Conservation (phyloP, 2,888 invertebrate genomes). For the Pterostichus madidus region DNA sequence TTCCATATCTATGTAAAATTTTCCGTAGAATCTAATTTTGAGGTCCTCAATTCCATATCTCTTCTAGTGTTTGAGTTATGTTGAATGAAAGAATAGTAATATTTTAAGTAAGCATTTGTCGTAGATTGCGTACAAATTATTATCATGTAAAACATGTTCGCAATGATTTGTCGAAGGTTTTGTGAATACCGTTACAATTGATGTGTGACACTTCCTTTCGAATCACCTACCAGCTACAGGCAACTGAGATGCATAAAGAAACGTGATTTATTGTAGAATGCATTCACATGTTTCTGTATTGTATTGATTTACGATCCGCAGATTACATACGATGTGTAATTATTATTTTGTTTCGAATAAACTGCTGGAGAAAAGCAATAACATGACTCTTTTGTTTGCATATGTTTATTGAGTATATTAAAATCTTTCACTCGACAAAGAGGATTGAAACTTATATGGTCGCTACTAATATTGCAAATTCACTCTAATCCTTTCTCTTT, state of each 20-base stretch:
- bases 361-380: conserved; percentile 39
- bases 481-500: conserved; percentile 26
- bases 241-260: conserved; percentile 38
- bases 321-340: conserved; percentile 44
- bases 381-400: conserved; percentile 6
- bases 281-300: conserved; percentile 6
- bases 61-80: too few relatives aligned
- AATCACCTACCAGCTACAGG: background rate
- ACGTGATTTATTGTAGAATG: conserved; percentile 32
- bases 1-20: too few relatives aligned
- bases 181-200: conserved; percentile 29
- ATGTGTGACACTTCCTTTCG: conserved; percentile 21
- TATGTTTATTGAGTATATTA: background rate
- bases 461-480: background rate
- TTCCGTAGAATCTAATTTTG: too few relatives aligned
- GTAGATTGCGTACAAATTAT: background rate
- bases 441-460: background rate
- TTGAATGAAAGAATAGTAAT: too few relatives aligned
- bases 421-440: conserved; percentile 2
- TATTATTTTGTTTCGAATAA: conserved; percentile 47
- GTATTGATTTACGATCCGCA: conserved; percentile 29
- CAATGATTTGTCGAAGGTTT: background rate
- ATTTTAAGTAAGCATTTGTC: too few relatives aligned
- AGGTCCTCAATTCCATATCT: too few relatives aligned
- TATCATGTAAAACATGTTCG: background rate